Percentiles rank a stretch among this genome's conserved stretches.
Evolutionary conservation across 2,888 invertebrate species (phyloP).

Genomic region (Nesidiocoris tenuis): DNA sequence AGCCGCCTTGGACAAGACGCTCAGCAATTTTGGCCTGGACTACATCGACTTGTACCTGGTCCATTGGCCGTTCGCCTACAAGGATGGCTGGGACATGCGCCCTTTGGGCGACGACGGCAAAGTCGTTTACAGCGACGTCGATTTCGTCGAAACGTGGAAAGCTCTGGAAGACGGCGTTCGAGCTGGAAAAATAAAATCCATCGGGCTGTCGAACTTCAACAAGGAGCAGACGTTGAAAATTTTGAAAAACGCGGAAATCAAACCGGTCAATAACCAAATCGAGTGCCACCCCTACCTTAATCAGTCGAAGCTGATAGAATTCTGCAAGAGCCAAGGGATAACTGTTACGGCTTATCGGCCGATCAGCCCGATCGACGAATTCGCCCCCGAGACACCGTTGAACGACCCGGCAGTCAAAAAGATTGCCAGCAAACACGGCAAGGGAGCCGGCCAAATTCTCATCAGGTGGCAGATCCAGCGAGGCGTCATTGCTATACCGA

Average conservation of each 20-base stretch:
- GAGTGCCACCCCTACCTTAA: constrained; percentile 58
- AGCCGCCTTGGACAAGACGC: constrained; percentile 64
- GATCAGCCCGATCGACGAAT: constrained; percentile 55
- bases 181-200: constrained; percentile 66
- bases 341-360: constrained; percentile 57
- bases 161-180: constrained; percentile 71
- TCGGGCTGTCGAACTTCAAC: constrained; percentile 85
- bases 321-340: constrained; percentile 56
- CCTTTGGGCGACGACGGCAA: constrained; percentile 65
- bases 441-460: constrained; percentile 69
- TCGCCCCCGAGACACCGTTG: not conserved
- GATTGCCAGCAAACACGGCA: constrained; percentile 64
- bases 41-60: constrained; percentile 87
- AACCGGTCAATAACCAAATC: constrained; percentile 67
- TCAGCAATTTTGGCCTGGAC: constrained; percentile 69
- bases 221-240: constrained; percentile 68
- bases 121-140: constrained; percentile 64
- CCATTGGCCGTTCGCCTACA: constrained; percentile 87
- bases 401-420: constrained; percentile 62
- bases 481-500: constrained; percentile 50
- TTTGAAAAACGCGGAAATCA: constrained; percentile 61
- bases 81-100: constrained; percentile 66
- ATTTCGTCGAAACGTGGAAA: constrained; percentile 74
- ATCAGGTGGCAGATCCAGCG: constrained; percentile 61
- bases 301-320: constrained; percentile 56